Evolutionary conservation across 2,888 invertebrate species (phyloP), one percentile per base, ranked within the genome.

Genomic region (Eupithecia inturbata): DNA sequence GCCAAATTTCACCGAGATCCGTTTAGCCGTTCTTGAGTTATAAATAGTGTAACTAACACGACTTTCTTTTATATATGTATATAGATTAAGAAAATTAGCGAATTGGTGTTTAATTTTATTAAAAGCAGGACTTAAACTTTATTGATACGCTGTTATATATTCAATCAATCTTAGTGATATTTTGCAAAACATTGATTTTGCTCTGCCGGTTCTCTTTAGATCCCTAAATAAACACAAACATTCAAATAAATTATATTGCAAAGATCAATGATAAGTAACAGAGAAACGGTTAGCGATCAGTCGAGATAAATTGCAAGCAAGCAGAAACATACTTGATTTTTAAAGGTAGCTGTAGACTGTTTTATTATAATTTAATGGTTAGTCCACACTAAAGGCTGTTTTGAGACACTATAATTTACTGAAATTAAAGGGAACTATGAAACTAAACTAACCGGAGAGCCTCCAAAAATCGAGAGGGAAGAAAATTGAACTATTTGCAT

Each of bases 271-370:
- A 62, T 62, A 67, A 74, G 63, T 66, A 26, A 39, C 63, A 70
- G 49, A 74, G 57, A 57, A 78, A 67, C 70, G 71, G 77, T 70
- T 74, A 79, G 74, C 77, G 76, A 79, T 79, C 76, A 81, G 80
- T 76, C 76, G 79, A 68, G 70, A 83, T 71, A 74, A 77, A 83
- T 84, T 80, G 82, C 80, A 77, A 81, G 78, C 78, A 73, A 79
- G 80, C 76, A 82, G 33, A 31, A 60, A 45, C 53, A 41, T 57
- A 31, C 57, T 19, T 39, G 67, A 75, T 72, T 63, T 69, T 53
- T 67, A 53, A 63, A 67, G 31, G 26, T 57, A 49, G 22, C 26
- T 49, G 0, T 68, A 60, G 60, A 75, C 33, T 57, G 26, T 53
- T 53, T 26, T 22, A 22, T 12, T 10, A 53, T 53, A 53, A 53